phyloP scores from a whole-genome alignment of 2,113 vertebrate genomes.

The Nibea coibor region DNA sequence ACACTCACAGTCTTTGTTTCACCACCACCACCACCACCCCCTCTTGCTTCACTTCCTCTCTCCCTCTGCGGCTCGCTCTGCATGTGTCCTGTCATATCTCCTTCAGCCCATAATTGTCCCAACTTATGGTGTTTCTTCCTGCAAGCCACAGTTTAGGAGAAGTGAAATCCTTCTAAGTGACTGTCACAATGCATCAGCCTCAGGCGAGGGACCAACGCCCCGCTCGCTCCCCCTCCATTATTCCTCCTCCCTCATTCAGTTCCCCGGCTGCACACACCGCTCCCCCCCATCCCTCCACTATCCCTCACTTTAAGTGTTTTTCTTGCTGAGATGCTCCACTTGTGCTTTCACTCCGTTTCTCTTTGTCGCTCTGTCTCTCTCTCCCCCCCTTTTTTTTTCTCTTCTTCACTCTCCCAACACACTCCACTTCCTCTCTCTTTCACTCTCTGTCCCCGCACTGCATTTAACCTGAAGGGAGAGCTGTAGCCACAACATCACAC shows the following conservation, averaged over 20 bases:
- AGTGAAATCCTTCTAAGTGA: conserved; percentile 93
- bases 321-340: conserved; percentile 69
- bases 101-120: conserved; percentile 92
- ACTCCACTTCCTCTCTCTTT: conserved; percentile 42
- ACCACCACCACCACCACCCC: neutral
- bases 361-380: conserved; percentile 16
- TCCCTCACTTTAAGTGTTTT: conserved; percentile 75
- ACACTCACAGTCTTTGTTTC: conserved; percentile 31
- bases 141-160: conserved; percentile 89
- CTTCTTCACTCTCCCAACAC: conserved; percentile 78
- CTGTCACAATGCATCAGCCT: conserved; percentile 91
- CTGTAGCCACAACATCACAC: conserved; percentile 90
- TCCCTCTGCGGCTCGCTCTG: conserved; percentile 53
- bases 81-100: conserved; percentile 91
- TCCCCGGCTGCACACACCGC: too few relatives aligned
- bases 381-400: conserved; percentile 13
- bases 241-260: conserved; percentile 23
- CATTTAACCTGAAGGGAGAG: conserved; percentile 87
- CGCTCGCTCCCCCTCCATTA: conserved; percentile 2
- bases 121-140: conserved; percentile 85
- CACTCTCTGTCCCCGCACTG: conserved; percentile 36
- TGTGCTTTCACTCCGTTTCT: conserved; percentile 50
- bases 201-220: conserved; percentile 75
- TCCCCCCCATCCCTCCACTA: conserved; percentile 58
- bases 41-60: conserved; percentile 49